These are phyloP conservation scores for Cygnus buccinator DNA, from an alignment of 2,113 vertebrate species.

Conservation along the genomic window DNA sequence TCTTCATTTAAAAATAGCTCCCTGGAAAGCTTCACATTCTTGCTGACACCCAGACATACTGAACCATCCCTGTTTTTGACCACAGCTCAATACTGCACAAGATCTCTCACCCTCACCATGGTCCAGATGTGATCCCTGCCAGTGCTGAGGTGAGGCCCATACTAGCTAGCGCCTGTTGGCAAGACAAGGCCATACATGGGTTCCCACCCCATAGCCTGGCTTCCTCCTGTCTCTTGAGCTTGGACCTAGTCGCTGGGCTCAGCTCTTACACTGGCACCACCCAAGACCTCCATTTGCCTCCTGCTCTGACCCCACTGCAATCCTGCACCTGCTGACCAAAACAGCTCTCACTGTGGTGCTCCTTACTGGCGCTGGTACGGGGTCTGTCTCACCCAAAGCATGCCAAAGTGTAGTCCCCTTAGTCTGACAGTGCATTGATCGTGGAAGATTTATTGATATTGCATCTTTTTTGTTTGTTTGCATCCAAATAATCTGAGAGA, in stretches of 20 bases:
- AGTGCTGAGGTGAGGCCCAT: neutral
- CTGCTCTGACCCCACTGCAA: fast-evolving
- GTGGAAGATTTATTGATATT: neutral
- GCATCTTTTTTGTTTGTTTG: neutral
- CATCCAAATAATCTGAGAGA: neutral
- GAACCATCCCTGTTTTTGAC: neutral
- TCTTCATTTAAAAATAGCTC: neutral
- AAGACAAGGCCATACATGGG: neutral
- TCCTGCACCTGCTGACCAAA: neutral
- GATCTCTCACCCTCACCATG: neutral
- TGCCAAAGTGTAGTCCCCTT: fast-evolving
- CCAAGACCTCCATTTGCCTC: neutral
- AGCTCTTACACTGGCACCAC: neutral
- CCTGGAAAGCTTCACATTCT: neutral
- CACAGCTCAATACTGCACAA: neutral
- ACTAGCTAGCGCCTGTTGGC: neutral
- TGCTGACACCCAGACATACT: neutral
- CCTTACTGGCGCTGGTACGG: too few species aligned
- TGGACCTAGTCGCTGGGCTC: neutral
- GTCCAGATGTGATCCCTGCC: neutral
- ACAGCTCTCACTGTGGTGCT: neutral
- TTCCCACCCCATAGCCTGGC: neutral
- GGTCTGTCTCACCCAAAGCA: neutral
- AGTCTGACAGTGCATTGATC: neutral
- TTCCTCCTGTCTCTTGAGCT: neutral